A percentile compares a stretch with the other conserved stretches of the same genome.
phyloP scores from a whole-genome alignment of 2,797 vertebrate species.

The Morus bassanus region DNA sequence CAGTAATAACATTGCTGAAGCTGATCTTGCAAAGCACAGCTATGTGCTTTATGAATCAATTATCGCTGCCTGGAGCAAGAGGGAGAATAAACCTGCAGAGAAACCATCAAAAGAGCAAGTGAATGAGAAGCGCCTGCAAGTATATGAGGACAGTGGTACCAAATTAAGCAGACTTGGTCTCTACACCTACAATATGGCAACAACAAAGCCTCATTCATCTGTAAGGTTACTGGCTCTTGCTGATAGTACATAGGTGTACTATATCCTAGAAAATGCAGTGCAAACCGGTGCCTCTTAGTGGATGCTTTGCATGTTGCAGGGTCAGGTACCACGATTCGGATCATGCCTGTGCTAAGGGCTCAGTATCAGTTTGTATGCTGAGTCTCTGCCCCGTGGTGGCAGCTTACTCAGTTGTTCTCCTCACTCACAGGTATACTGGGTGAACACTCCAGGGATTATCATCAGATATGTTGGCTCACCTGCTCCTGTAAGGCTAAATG shows the following conservation, averaged over 20 bases:
- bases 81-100: not conserved
- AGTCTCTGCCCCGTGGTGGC: not conserved
- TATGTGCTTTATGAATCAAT: not conserved
- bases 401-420: not conserved
- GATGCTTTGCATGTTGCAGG: not conserved
- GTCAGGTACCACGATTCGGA: accelerated
- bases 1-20: not conserved
- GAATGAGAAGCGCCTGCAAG: not conserved
- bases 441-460: not conserved
- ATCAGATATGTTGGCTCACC: not conserved
- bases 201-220: not conserved
- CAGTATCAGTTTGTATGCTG: not conserved
- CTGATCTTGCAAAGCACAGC: conserved; percentile 2
- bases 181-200: not conserved
- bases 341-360: not conserved
- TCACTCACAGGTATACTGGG: not conserved
- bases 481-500: not conserved
- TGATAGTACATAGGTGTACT: not conserved
- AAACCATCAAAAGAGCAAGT: not conserved
- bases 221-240: not conserved
- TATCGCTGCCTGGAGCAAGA: not conserved
- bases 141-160: not conserved
- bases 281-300: accelerated
- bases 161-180: not conserved
- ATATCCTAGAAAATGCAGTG: not conserved